phyloP scores from a whole-genome alignment of 1,140 invertebrate species.

The Drosophila navojoa region DNA sequence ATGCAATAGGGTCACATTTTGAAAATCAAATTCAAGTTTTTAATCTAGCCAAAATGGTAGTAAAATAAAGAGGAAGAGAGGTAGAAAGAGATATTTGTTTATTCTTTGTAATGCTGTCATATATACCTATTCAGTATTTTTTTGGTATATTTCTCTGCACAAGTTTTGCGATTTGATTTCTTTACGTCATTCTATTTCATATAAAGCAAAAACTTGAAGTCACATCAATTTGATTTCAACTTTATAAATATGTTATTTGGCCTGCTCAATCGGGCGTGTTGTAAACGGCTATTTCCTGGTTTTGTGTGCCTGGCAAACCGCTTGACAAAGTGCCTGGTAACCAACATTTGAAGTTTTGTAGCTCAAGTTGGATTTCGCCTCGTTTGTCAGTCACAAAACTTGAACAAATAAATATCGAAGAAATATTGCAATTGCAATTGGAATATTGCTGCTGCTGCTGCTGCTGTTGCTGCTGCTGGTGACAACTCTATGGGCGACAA shows the following conservation, averaged over 20 bases:
- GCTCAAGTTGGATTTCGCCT: neutral
- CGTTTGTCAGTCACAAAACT: slow-evolving; percentile 22
- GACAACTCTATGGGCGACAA: slow-evolving; percentile 5
- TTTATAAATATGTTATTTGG: neutral
- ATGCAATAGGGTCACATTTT: neutral
- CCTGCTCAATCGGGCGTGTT: neutral
- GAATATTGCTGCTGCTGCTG: slow-evolving; percentile 7
- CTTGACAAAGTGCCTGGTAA: slow-evolving; percentile 11
- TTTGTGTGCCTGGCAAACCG: slow-evolving; percentile 3
- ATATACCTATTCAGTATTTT: too few species aligned
- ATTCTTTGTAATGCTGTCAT: too few species aligned
- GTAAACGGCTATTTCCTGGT: neutral
- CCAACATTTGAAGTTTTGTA: slow-evolving; percentile 7
- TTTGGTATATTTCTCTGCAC: too few species aligned
- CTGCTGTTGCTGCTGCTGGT: neutral
- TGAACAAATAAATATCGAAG: slow-evolving; percentile 14
- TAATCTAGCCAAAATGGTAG: slow-evolving; percentile 9
- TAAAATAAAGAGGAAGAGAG: neutral
- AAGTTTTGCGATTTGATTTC: too few species aligned
- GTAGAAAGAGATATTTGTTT: too few species aligned
- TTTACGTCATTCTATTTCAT: too few species aligned
- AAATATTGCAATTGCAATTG: slow-evolving; percentile 17
- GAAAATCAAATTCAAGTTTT: slow-evolving; percentile 24
- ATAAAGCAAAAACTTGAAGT: too few species aligned
- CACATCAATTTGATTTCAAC: too few species aligned